A percentile compares a stretch with the other conserved stretches of the same genome.
Conservation (phyloP, 2,113 vertebrate genomes). For the Rhea pennata region DNA sequence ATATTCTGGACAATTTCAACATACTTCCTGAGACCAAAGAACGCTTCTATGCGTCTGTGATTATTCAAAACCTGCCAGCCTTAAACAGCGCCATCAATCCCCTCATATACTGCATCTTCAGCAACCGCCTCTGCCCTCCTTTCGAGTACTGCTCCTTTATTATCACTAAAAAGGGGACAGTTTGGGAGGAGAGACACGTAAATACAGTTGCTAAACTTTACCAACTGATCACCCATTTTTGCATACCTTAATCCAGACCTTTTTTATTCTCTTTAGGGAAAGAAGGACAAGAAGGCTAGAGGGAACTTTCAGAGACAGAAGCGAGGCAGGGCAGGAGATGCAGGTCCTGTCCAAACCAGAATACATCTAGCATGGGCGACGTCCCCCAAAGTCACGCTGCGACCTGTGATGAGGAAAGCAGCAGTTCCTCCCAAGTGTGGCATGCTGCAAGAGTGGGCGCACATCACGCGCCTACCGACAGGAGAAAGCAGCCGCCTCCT, state of each 20-base stretch:
- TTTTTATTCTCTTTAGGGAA: constrained; percentile 63
- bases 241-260: background rate
- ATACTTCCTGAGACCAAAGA: constrained; percentile 81
- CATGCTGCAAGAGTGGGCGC: accelerated
- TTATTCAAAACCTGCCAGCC: constrained; percentile 82
- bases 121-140: constrained; percentile 51
- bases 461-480: background rate
- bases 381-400: accelerated
- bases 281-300: constrained; percentile 59
- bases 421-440: background rate
- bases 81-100: constrained; percentile 83
- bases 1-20: constrained; percentile 83
- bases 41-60: constrained; percentile 77
- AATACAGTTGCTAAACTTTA: background rate
- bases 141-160: constrained; percentile 56
- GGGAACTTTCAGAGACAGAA: constrained; percentile 61
- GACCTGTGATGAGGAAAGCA: background rate
- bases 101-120: constrained; percentile 81
- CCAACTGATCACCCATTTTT: background rate
- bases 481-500: background rate
- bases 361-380: constrained; percentile 4
- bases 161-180: background rate
- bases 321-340: constrained; percentile 65
- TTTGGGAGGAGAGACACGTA: background rate
- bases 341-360: constrained; percentile 74